Conservation (phyloP, 2,113 vertebrate genomes). For the Pangasianodon gigas region DNA sequence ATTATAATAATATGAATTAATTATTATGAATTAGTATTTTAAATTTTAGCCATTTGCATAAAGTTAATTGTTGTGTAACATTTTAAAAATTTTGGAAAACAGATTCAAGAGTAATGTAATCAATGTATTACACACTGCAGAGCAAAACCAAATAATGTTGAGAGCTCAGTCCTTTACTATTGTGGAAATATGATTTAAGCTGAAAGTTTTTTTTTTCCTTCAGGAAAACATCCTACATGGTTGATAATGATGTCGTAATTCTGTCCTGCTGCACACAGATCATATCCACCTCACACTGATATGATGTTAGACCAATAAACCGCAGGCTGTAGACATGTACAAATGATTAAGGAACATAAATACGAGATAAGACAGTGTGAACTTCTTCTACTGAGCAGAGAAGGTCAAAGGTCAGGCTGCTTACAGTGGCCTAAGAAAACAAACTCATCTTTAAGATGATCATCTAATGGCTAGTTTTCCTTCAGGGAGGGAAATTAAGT, state of each 20-base stretch:
- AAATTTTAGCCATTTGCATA: background rate
- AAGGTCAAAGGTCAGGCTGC: background rate
- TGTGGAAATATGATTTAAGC: background rate
- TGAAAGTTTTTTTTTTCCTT: background rate
- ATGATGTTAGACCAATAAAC: background rate
- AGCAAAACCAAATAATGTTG: background rate
- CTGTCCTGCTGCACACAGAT: background rate
- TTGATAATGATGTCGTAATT: background rate
- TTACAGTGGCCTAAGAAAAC: background rate
- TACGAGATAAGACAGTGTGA: background rate
- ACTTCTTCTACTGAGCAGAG: background rate
- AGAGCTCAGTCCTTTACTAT: background rate
- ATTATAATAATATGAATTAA: background rate
- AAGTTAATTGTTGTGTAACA: too few species aligned
- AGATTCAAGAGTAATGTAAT: background rate
- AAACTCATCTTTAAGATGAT: background rate
- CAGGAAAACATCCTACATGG: background rate
- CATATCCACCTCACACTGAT: background rate
- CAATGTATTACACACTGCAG: background rate
- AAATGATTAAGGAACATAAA: background rate
- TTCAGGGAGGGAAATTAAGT: background rate
- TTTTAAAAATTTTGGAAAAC: background rate
- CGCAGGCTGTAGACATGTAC: background rate
- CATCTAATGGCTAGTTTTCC: background rate
- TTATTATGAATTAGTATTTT: background rate